Percentiles rank a stretch among this genome's conserved stretches.
Evolutionary conservation across 2,888 invertebrate species (phyloP).

Genomic region (Polyommatus iphigenia): DNA sequence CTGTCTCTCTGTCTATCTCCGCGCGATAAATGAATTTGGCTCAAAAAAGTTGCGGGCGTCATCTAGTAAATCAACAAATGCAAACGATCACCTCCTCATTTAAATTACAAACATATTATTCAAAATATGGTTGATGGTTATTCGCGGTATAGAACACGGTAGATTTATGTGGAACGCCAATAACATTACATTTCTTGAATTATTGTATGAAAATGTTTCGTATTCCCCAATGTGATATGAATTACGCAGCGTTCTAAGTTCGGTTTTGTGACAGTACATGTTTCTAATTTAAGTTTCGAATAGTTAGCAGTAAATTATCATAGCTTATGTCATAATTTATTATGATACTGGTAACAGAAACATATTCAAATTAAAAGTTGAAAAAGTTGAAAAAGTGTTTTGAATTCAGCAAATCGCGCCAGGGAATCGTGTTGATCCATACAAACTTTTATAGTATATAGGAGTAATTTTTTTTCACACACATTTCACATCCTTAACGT

Average conservation of each 20-base stretch:
- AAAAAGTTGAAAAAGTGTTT: not conserved
- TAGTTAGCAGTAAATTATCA: conserved; percentile 11
- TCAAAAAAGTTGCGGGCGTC: too few relatives aligned
- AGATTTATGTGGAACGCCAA: not conserved
- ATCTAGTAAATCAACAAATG: too few relatives aligned
- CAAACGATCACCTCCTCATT: too few relatives aligned
- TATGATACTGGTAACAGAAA: not conserved
- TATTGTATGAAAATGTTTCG: not conserved
- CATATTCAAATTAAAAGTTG: not conserved
- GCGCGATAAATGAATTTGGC: too few relatives aligned
- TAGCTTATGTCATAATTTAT: not conserved
- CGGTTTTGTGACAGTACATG: conserved; percentile 3
- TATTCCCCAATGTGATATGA: conserved; percentile 22
- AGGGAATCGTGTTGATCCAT: too few relatives aligned
- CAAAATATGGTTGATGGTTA: conserved; percentile 1
- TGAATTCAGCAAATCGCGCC: not conserved
- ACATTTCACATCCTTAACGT: too few relatives aligned
- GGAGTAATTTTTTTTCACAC: too few relatives aligned
- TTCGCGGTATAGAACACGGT: not conserved
- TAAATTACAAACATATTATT: not conserved
- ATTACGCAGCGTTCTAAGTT: conserved; percentile 4
- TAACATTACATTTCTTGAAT: conserved; percentile 16
- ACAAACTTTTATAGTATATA: too few relatives aligned
- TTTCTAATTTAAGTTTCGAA: conserved; percentile 21
- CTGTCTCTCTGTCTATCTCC: too few relatives aligned